phyloP scores from a whole-genome alignment of 2,797 vertebrate species.

The Catostomus latipinnis region DNA sequence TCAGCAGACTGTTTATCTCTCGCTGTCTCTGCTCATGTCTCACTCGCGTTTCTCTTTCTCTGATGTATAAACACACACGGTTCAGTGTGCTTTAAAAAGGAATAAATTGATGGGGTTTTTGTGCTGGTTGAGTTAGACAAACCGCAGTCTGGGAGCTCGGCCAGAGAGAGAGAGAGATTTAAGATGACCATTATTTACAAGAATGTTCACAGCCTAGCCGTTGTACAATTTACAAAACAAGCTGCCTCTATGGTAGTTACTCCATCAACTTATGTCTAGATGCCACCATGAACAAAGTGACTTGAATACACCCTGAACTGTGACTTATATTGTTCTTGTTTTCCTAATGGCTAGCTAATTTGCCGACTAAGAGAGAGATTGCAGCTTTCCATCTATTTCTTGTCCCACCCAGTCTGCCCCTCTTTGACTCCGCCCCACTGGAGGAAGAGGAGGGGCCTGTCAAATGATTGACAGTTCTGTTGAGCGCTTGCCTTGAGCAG shows the following conservation, averaged over 20 bases:
- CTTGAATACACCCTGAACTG: too few relatives aligned
- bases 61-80: background rate
- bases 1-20: too few relatives aligned
- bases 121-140: background rate
- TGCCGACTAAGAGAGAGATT: background rate
- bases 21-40: too few relatives aligned
- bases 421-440: background rate
- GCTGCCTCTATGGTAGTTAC: too few relatives aligned
- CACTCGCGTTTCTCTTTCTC: background rate
- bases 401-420: background rate
- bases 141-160: conserved; percentile 10
- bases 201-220: too few relatives aligned
- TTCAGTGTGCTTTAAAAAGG: background rate
- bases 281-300: too few relatives aligned
- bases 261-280: too few relatives aligned
- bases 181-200: conserved; percentile 16
- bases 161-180: conserved; percentile 14
- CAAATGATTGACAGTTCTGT: conserved; percentile 4
- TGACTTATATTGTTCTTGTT: too few relatives aligned
- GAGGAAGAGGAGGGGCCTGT: background rate
- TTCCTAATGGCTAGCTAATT: too few relatives aligned
- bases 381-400: too few relatives aligned
- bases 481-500: background rate
- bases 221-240: too few relatives aligned
- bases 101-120: too few relatives aligned